phyloP scores from a whole-genome alignment of 2,797 vertebrate genomes.

The Threskiornis aethiopicus region DNA sequence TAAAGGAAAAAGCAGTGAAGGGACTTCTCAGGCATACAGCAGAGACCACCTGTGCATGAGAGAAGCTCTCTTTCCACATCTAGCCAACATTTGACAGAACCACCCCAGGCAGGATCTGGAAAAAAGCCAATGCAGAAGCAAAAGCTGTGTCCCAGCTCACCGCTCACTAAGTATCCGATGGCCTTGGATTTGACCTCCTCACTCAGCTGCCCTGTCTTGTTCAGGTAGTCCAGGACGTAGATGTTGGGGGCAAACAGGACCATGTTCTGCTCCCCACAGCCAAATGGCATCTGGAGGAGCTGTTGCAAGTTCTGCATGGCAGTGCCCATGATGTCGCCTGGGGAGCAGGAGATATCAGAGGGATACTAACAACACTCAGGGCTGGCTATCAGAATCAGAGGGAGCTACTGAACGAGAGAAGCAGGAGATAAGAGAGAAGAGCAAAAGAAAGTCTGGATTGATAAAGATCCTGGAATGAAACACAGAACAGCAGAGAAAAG shows the following conservation, averaged over 20 bases:
- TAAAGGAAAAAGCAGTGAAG: not conserved
- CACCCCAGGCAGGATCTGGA: not conserved
- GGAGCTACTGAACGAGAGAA: not conserved
- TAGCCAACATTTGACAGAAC: not conserved
- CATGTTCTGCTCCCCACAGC: conserved; percentile 95
- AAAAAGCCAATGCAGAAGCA: not conserved
- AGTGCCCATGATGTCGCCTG: conserved; percentile 88
- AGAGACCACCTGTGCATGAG: not conserved
- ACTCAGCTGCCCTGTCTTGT: conserved; percentile 83
- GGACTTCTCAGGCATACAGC: not conserved
- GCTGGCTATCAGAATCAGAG: not conserved
- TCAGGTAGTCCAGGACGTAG: conserved; percentile 87
- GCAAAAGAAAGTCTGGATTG: not conserved
- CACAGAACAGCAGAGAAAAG: not conserved
- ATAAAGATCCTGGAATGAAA: not conserved
- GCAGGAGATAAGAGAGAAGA: not conserved
- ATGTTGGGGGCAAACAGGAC: conserved; percentile 87
- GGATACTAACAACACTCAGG: not conserved
- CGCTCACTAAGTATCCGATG: conserved; percentile 77
- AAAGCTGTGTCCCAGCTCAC: conserved; percentile 63
- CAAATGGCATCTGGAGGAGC: conserved; percentile 87
- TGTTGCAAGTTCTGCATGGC: conserved; percentile 83
- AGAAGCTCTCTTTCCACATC: not conserved
- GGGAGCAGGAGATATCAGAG: not conserved
- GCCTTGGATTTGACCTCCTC: conserved; percentile 73